These are phyloP conservation scores for Raphicerus campestris DNA, from an alignment of 2,113 vertebrate genomes.

Conservation along the genomic window DNA sequence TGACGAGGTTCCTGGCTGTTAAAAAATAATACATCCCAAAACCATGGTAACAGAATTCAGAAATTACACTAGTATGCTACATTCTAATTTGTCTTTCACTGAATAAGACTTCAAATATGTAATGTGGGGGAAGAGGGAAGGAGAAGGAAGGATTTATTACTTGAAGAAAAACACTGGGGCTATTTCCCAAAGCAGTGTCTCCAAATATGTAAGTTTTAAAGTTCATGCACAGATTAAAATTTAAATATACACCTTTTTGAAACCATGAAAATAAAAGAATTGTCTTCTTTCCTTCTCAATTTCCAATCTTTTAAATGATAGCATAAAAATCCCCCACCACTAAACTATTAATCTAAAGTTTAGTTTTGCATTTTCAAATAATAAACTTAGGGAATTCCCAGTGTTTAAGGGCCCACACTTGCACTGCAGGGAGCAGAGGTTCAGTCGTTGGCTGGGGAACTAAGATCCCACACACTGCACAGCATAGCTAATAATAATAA, in stretches of 20 bases:
- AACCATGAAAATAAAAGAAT: background rate
- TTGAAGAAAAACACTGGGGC: background rate
- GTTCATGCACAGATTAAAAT: background rate
- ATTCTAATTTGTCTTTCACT: background rate
- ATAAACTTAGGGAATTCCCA: background rate
- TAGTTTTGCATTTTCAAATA: background rate
- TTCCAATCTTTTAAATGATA: background rate
- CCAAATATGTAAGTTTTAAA: background rate
- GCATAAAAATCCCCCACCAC: background rate
- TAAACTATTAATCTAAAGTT: background rate
- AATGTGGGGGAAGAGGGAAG: background rate
- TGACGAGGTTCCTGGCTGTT: slow-evolving; percentile 13
- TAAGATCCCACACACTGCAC: background rate
- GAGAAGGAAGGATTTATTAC: background rate
- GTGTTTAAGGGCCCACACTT: background rate
- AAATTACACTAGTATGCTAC: background rate
- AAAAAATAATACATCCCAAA: background rate
- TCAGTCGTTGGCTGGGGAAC: background rate
- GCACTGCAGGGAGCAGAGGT: background rate
- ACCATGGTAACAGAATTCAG: background rate
- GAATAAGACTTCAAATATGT: background rate
- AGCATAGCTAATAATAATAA: background rate
- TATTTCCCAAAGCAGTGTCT: background rate
- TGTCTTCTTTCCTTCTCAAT: background rate
- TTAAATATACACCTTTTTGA: background rate